These are phyloP conservation scores for Meleagris gallopavo DNA, from an alignment of 2,113 vertebrate species.

Conservation along the genomic window DNA sequence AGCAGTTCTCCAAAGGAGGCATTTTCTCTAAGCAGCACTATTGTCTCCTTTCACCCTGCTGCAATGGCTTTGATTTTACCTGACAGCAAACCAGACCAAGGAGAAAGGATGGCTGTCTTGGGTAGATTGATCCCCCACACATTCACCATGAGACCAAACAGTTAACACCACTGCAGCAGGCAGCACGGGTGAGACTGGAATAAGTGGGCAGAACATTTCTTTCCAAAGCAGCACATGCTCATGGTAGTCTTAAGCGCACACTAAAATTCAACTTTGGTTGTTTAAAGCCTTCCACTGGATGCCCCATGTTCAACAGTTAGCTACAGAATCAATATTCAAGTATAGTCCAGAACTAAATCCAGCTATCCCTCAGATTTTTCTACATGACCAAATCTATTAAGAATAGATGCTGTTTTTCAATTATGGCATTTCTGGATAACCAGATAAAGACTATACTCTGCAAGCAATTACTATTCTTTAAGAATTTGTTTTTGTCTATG, in stretches of 20 bases:
- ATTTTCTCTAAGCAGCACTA: not conserved
- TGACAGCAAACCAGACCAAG: not conserved
- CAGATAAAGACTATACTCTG: not conserved
- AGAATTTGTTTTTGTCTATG: not conserved
- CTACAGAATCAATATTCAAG: not conserved
- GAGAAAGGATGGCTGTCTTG: not conserved
- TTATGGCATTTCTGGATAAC: not conserved
- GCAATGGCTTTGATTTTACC: not conserved
- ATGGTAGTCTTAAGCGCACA: not conserved
- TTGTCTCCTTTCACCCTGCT: not conserved
- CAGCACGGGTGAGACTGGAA: not conserved
- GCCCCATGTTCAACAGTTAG: not conserved
- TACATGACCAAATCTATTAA: fast-evolving
- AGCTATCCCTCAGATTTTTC: not conserved
- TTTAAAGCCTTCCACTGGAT: not conserved
- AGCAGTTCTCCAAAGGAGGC: not conserved
- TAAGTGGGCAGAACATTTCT: not conserved
- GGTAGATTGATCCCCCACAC: not conserved
- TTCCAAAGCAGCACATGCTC: not conserved
- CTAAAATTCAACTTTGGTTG: not conserved
- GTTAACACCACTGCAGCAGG: not conserved
- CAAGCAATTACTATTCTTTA: not conserved
- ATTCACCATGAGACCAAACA: not conserved
- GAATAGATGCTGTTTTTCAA: not conserved
- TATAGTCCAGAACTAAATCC: not conserved